Conservation (phyloP, 2,797 vertebrate genomes). For the Oreochromis grahami region DNA sequence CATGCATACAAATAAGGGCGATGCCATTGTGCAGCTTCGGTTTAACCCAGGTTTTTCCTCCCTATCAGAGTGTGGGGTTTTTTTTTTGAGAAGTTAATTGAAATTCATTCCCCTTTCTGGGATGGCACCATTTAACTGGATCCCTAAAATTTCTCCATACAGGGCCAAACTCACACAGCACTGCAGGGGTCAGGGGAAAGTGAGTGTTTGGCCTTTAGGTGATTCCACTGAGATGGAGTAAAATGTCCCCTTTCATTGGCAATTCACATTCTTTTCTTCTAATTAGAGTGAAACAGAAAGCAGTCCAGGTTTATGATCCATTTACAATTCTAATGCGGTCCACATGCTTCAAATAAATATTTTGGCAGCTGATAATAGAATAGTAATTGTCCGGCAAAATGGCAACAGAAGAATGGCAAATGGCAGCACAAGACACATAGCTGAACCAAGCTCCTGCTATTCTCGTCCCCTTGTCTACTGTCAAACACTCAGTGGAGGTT, state of each 20-base stretch:
- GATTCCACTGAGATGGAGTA: slow-evolving; percentile 42
- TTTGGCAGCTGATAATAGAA: slow-evolving; percentile 25
- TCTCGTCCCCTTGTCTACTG: not conserved
- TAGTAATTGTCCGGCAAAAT: slow-evolving; percentile 31
- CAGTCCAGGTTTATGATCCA: slow-evolving; percentile 20
- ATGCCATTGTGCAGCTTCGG: not conserved
- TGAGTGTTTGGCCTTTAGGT: slow-evolving; percentile 54
- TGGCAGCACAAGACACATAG: not conserved
- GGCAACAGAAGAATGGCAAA: slow-evolving; percentile 33
- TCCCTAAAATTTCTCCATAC: not conserved
- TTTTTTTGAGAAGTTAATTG: not conserved
- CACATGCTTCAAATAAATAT: slow-evolving; percentile 12
- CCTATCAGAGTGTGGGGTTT: not conserved
- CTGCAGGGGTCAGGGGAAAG: slow-evolving; percentile 20
- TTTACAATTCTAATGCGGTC: slow-evolving; percentile 46
- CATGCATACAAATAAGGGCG: not conserved
- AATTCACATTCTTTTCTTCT: slow-evolving; percentile 35
- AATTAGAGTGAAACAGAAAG: slow-evolving; percentile 37
- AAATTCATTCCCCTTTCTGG: not conserved
- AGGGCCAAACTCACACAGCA: not conserved
- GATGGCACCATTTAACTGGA: not conserved
- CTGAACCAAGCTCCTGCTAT: not conserved
- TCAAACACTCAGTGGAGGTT: slow-evolving; percentile 21
- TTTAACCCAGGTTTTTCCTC: not conserved
- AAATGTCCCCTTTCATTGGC: slow-evolving; percentile 50